Percentiles rank a stretch among this genome's conserved stretches.
Evolutionary conservation across 2,113 vertebrate species (phyloP).

Genomic region (Turnix velox): DNA sequence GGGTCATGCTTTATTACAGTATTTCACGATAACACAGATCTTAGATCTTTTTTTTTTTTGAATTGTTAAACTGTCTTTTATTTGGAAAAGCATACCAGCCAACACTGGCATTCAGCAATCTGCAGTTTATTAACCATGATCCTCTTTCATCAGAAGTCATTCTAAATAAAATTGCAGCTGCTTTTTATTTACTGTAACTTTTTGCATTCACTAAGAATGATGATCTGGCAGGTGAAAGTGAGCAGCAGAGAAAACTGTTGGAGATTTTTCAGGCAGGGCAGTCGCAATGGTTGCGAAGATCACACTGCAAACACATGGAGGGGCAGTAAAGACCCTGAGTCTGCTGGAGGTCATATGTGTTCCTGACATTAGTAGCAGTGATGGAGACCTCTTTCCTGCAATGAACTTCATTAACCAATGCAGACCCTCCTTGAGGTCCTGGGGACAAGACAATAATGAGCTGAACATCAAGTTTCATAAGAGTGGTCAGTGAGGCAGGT

Average conservation of each 20-base stretch:
- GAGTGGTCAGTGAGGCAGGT: neutral
- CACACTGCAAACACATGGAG: fast-evolving
- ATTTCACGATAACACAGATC: neutral
- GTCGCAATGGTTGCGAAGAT: neutral
- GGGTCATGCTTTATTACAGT: neutral
- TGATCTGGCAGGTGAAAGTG: neutral
- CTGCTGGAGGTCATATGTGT: neutral
- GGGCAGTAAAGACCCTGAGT: fast-evolving
- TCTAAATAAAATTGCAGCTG: neutral
- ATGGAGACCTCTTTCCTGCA: neutral
- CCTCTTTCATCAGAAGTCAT: neutral
- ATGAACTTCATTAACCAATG: neutral
- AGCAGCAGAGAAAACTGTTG: neutral
- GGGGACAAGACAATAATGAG: neutral
- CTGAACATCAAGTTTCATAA: neutral
- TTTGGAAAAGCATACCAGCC: neutral
- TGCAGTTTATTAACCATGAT: neutral
- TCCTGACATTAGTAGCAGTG: neutral
- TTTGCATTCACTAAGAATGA: neutral
- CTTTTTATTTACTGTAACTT: conserved; percentile 23
- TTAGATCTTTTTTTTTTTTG: too few relatives aligned
- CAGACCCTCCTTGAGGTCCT: neutral
- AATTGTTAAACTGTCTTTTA: conserved; percentile 31
- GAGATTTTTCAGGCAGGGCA: neutral
- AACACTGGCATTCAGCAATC: neutral